These are phyloP conservation scores for Macrochelys suwanniensis DNA, from an alignment of 2,797 vertebrate genomes.

Conservation along the genomic window DNA sequence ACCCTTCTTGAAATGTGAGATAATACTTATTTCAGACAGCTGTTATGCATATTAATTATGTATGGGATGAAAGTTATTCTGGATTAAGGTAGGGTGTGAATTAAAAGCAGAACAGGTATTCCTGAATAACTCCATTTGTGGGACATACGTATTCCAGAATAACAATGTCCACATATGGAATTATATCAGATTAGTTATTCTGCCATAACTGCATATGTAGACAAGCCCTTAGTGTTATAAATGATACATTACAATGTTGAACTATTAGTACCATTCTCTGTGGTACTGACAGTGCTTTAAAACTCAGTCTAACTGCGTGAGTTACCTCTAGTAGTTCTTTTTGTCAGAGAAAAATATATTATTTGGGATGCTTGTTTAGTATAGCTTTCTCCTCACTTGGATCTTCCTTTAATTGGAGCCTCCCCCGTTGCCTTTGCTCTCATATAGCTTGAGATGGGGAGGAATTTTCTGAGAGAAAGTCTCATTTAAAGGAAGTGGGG, in stretches of 20 bases:
- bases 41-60: neutral
- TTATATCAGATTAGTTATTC: neutral
- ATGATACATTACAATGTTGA: neutral
- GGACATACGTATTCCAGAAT: neutral
- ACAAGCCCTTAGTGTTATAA: neutral
- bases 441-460: neutral
- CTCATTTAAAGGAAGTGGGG: neutral
- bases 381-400: neutral
- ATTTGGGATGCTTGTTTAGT: neutral
- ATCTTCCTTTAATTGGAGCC: neutral
- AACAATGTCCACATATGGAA: neutral
- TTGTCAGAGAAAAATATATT: neutral
- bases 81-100: neutral
- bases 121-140: neutral
- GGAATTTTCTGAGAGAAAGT: neutral
- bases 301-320: neutral
- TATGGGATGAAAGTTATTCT: neutral
- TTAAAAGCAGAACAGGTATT: neutral
- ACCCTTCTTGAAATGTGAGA: neutral
- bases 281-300: neutral
- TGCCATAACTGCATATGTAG: neutral
- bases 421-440: neutral
- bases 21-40: neutral
- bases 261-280: neutral
- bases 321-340: neutral